Conservation (phyloP, 1,140 invertebrate species). For the Trichoplusia ni region DNA sequence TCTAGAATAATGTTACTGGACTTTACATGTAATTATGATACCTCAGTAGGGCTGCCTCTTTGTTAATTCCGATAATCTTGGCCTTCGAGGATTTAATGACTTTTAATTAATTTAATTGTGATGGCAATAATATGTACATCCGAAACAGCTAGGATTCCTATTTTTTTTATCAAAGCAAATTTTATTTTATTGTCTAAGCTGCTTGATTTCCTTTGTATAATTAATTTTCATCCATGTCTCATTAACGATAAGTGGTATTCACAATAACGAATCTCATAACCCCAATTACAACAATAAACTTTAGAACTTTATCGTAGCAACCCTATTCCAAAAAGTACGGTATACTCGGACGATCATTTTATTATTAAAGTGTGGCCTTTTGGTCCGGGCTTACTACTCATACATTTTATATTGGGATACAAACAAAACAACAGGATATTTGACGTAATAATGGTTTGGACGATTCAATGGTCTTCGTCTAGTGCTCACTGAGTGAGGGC, state of each 20-base stretch:
- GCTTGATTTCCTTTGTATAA: no score
- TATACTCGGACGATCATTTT: slow-evolving; percentile 15
- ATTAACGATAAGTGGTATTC: no score
- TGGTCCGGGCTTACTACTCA: background rate
- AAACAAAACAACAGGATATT: slow-evolving; percentile 9
- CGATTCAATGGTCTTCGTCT: background rate
- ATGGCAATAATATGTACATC: no score
- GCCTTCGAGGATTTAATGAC: background rate
- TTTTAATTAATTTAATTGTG: no score
- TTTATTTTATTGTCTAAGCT: no score
- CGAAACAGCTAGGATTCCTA: no score
- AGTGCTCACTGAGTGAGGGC: background rate
- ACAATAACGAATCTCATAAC: no score
- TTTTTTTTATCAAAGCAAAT: no score
- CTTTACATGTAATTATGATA: slow-evolving; percentile 19
- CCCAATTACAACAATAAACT: no score
- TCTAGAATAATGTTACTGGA: slow-evolving; percentile 2
- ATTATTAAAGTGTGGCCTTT: slow-evolving; percentile 21
- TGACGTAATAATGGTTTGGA: background rate
- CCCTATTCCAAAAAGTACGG: slow-evolving; percentile 1
- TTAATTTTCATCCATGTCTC: no score
- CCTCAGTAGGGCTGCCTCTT: background rate
- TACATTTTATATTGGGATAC: slow-evolving; percentile 18
- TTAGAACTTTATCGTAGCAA: background rate
- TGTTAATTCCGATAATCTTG: background rate